Conservation (phyloP, 2,797 vertebrate genomes). For the Monodelphis domestica region DNA sequence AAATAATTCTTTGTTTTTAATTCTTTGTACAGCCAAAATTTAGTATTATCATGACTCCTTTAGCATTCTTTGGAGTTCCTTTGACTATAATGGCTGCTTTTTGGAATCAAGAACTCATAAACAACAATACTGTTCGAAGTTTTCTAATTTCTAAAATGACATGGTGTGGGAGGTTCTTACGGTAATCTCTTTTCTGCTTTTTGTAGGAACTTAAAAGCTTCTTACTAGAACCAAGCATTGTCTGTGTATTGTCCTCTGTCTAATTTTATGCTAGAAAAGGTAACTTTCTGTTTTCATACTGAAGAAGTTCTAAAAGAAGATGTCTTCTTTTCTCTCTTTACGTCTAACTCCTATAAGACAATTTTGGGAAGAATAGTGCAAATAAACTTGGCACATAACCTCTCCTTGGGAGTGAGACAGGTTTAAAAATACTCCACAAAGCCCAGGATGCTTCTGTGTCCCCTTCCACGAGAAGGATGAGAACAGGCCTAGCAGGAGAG, state of each 20-base stretch:
- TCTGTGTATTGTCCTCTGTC: not conserved
- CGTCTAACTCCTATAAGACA: not conserved
- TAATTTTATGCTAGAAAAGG: not conserved
- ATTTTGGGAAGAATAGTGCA: not conserved
- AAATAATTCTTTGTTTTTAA: not conserved
- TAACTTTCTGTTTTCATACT: not conserved
- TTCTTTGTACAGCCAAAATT: not conserved
- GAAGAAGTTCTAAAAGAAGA: not conserved
- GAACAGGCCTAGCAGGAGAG: constrained; percentile 40
- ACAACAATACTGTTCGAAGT: not conserved
- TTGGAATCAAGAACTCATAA: not conserved
- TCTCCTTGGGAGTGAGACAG: not conserved
- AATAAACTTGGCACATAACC: not conserved
- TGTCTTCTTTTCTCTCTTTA: not conserved
- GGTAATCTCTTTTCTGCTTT: not conserved
- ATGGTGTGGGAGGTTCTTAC: not conserved
- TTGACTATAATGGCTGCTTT: not conserved
- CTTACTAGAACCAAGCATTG: not conserved
- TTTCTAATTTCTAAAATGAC: not conserved
- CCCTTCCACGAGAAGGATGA: not conserved
- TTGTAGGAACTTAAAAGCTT: not conserved
- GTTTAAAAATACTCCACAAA: not conserved
- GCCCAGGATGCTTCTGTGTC: not conserved
- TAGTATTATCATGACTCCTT: not conserved
- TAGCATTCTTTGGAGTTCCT: not conserved